Conservation (phyloP, 2,113 vertebrate species). For the Salvelinus namaycush region DNA sequence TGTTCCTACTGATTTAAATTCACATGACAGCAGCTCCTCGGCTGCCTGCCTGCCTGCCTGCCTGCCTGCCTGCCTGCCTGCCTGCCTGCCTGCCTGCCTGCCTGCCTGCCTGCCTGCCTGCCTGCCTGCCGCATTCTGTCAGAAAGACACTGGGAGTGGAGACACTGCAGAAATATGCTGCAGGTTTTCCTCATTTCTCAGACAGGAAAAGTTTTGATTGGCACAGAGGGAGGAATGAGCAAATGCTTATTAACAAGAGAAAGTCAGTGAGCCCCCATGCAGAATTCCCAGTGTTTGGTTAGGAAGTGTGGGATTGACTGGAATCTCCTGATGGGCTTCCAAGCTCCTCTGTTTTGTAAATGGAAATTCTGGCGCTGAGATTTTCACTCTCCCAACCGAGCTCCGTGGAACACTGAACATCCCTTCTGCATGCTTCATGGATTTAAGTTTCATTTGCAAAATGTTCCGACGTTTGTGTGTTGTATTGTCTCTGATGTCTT, state of each 20-base stretch:
- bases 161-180: constrained; percentile 61
- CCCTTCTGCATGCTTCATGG: neutral
- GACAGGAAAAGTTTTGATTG: constrained; percentile 34
- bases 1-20: constrained; percentile 50
- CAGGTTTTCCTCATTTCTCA: constrained; percentile 18
- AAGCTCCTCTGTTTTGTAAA: constrained; percentile 1
- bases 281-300: constrained; percentile 20
- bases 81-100: constrained; percentile 12
- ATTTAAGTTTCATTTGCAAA: neutral
- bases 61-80: too few relatives aligned
- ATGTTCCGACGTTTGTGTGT: neutral
- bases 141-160: constrained; percentile 47
- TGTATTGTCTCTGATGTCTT: neutral
- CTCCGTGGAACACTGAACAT: neutral
- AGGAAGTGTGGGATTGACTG: constrained; percentile 35
- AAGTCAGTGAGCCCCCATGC: neutral
- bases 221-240: constrained; percentile 41
- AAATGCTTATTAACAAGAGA: constrained; percentile 19
- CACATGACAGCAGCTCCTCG: constrained; percentile 50
- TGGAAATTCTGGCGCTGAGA: constrained; percentile 15
- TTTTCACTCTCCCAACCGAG: constrained; percentile 1
- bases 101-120: constrained; percentile 40
- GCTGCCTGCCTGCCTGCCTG: constrained; percentile 12
- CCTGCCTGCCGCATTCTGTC: constrained; percentile 64
- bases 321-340: constrained; percentile 22